Evolutionary conservation across 2,797 vertebrate species (phyloP).

Genomic region (Urosaurus nigricauda): DNA sequence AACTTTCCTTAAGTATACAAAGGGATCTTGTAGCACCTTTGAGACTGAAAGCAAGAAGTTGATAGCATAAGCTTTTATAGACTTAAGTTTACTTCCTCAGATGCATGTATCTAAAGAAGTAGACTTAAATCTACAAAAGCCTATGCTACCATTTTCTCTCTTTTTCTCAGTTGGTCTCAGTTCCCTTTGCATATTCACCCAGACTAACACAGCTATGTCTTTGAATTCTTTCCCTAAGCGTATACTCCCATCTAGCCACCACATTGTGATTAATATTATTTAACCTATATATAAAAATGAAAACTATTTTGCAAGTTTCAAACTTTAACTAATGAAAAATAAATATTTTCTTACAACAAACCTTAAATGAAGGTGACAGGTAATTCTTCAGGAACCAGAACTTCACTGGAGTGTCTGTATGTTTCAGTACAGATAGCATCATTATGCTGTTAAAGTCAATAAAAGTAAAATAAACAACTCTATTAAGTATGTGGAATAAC

Average conservation of each 20-base stretch:
- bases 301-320: not conserved
- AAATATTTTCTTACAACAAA: constrained; percentile 71
- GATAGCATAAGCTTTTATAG: too few species aligned
- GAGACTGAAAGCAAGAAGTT: too few species aligned
- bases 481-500: not conserved
- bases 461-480: constrained; percentile 4
- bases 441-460: constrained; percentile 88
- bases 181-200: too few species aligned
- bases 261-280: not conserved
- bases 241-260: not conserved
- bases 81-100: too few species aligned
- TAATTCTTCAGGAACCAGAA: constrained; percentile 99
- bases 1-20: not conserved
- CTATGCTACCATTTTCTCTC: too few species aligned
- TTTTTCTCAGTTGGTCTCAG: too few species aligned
- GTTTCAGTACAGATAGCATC: constrained; percentile 98
- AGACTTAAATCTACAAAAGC: too few species aligned
- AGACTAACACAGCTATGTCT: too few species aligned
- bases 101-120: too few species aligned
- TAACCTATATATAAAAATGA: not conserved
- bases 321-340: not conserved
- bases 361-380: constrained; percentile 97
- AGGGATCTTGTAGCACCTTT: too few species aligned
- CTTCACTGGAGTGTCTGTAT: constrained; percentile 96
- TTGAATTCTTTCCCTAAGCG: not conserved